These are phyloP conservation scores for Glossophaga mutica DNA, from an alignment of 2,797 vertebrate species.

Conservation along the genomic window DNA sequence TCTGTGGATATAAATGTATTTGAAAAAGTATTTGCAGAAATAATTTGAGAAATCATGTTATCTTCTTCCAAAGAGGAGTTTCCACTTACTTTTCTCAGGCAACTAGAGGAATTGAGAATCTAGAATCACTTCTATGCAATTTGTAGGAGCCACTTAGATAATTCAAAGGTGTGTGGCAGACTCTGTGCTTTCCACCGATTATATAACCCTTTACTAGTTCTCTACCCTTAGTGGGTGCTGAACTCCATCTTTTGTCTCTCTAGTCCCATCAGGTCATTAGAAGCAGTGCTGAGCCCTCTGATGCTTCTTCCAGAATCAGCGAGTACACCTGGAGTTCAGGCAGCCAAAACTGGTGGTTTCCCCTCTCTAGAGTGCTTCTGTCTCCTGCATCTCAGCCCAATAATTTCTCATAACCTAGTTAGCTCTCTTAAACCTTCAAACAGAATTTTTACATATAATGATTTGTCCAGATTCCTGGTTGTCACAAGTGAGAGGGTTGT, in stretches of 20 bases:
- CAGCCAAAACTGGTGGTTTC: not conserved
- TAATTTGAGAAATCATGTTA: not conserved
- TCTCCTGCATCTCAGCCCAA: not conserved
- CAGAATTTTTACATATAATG: not conserved
- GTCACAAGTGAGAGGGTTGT: not conserved
- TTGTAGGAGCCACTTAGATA: not conserved
- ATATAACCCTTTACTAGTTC: not conserved
- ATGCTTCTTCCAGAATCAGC: not conserved
- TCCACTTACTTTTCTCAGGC: not conserved
- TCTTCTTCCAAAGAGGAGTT: not conserved
- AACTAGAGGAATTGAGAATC: not conserved
- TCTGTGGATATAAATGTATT: not conserved
- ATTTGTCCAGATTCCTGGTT: not conserved
- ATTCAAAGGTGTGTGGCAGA: not conserved
- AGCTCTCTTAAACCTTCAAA: not conserved
- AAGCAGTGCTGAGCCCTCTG: not conserved
- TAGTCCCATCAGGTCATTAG: not conserved
- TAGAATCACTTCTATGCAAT: not conserved
- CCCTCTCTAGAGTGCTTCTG: not conserved
- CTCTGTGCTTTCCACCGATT: not conserved
- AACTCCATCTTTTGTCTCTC: not conserved
- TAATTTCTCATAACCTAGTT: not conserved
- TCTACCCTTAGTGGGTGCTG: not conserved
- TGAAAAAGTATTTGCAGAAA: not conserved
- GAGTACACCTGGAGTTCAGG: not conserved